Conservation (phyloP, 2,113 vertebrate genomes). For the Turdus rufiventris region DNA sequence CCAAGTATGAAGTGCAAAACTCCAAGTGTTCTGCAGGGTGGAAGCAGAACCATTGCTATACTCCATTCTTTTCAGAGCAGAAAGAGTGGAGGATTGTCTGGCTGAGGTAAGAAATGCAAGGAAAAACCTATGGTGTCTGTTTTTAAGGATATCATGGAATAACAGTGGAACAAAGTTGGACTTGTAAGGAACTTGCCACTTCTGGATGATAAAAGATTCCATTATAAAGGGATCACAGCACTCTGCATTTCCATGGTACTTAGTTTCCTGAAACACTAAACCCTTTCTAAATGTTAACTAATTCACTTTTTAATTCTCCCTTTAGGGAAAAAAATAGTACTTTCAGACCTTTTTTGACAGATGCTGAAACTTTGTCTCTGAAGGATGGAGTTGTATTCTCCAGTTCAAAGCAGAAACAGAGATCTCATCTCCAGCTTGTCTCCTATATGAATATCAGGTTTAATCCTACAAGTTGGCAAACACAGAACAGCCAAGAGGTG, state of each 20-base stretch:
- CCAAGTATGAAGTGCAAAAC: background rate
- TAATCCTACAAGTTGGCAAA: background rate
- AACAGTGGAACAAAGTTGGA: background rate
- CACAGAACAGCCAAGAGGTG: background rate
- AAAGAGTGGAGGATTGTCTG: background rate
- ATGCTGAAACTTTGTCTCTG: background rate
- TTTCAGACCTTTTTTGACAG: background rate
- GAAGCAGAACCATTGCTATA: background rate
- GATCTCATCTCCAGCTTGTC: background rate
- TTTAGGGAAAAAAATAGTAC: background rate
- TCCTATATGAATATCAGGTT: background rate
- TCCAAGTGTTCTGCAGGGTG: background rate
- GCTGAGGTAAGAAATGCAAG: background rate
- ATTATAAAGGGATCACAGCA: background rate
- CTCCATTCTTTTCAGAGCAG: background rate
- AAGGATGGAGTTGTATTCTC: background rate
- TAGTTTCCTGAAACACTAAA: background rate
- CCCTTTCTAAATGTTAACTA: background rate
- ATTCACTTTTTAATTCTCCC: background rate
- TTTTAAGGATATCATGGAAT: background rate
- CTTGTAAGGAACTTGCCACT: background rate
- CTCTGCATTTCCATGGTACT: background rate
- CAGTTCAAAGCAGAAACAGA: background rate
- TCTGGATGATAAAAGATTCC: background rate
- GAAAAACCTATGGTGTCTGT: background rate